Base-by-base conservation (phyloP, 2,888 invertebrate genomes). In the Nezara viridula region DNA sequence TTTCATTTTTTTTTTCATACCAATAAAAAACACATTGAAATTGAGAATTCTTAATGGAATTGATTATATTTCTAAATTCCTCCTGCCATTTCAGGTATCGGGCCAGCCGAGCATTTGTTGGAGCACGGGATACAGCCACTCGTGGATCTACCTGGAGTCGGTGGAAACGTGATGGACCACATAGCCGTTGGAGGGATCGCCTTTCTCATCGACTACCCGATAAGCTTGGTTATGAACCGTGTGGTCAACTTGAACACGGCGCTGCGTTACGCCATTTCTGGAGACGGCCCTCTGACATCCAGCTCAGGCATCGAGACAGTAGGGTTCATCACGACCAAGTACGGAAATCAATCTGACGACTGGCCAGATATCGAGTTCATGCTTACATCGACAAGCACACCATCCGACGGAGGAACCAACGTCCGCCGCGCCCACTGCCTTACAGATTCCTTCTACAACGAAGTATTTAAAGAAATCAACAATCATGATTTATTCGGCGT, bases 331-430 rank as follows among this genome's bases (percentile, higher is more conserved):
- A 96, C 96, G 49, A 97, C 98, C 0, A 98, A 97, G 93, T 98
- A 97, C 92, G 97, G 97, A 0, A 98, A 98, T 92, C 94, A 95
- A 89, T 95, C 96, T 0, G 97, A 97, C 89, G 98, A 98, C 92
- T 98, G 97, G 97, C 98, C 98, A 0, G 98, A 98, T 92, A 97
- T 98, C 90, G 97, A 97, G 92, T 97, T 98, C 92, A 98, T 98
- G 96, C 93, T 98, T 93, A 96, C 97, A 0, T 96, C 97, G 47
- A 95, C 96, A 0, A 96, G 96, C 0, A 96, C 96, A 0, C 95
- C 95, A 86, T 96, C 97, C 0, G 97, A 98, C 92, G 97, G 97
- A n/a, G 97, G 97, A 0, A 95, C 95, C 0, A 93, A 92, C 24
- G 92, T 96, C 0, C 96, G 96, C 92, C 95, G 94, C 73, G 97